A percentile compares a stretch with the other conserved stretches of the same genome.
Conservation (phyloP, 2,888 invertebrate genomes). For the Fabriciana adippe region DNA sequence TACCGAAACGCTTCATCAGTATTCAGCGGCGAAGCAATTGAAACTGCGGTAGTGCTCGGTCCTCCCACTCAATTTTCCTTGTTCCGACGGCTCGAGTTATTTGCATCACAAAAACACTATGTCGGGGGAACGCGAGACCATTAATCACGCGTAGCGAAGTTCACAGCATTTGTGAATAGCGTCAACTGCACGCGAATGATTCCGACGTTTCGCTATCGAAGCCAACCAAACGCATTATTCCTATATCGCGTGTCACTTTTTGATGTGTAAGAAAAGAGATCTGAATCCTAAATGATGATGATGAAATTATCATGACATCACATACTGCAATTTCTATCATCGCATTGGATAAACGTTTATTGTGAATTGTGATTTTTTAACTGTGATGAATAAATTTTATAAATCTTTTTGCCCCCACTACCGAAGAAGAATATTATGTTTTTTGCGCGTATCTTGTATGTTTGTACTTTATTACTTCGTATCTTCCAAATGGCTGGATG, state of each 20-base stretch:
- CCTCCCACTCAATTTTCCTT: conserved; percentile 80
- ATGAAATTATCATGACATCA: not conserved
- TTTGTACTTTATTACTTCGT: too few relatives aligned
- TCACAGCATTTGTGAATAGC: conserved; percentile 69
- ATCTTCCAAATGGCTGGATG: too few relatives aligned
- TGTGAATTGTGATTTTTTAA: not conserved
- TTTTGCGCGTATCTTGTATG: too few relatives aligned
- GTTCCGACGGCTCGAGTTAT: conserved; percentile 80
- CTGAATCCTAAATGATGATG: not conserved
- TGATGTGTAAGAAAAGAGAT: not conserved
- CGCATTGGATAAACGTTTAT: not conserved
- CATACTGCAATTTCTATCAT: not conserved
- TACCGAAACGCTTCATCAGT: conserved; percentile 77
- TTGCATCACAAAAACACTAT: conserved; percentile 82
- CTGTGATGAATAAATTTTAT: not conserved
- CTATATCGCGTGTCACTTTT: not conserved
- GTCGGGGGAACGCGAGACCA: conserved; percentile 77
- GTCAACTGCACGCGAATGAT: conserved; percentile 77
- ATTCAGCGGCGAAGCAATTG: conserved; percentile 79
- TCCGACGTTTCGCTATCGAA: conserved; percentile 58
- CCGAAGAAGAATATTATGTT: too few relatives aligned
- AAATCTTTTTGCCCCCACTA: too few relatives aligned
- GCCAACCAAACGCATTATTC: conserved; percentile 33
- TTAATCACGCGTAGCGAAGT: conserved; percentile 78
- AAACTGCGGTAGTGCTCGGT: conserved; percentile 76